phyloP scores from a whole-genome alignment of 1,140 invertebrate genomes.

The Nasonia vitripennis region DNA sequence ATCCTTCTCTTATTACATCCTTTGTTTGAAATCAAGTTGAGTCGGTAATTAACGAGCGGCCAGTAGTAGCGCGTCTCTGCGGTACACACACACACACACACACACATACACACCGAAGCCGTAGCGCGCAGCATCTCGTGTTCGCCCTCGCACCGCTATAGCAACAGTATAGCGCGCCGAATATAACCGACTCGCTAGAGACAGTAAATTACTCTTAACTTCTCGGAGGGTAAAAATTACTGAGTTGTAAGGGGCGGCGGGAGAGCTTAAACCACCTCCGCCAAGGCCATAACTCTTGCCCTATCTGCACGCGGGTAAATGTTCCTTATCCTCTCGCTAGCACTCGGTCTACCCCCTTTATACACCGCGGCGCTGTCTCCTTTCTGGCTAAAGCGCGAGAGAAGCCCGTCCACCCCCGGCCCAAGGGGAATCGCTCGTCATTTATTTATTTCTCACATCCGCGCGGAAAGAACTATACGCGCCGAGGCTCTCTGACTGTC shows the following conservation, averaged over 20 bases:
- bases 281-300: slow-evolving; percentile 69
- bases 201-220: slow-evolving; percentile 74
- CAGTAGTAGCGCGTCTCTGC: slow-evolving; percentile 12
- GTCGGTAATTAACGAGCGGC: slow-evolving; percentile 53
- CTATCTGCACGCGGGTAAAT: slow-evolving; percentile 65
- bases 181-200: slow-evolving; percentile 61
- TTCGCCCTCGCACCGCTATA: slow-evolving; percentile 29
- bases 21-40: slow-evolving; percentile 52
- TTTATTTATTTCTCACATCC: slow-evolving; percentile 69
- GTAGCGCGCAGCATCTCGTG: slow-evolving; percentile 21
- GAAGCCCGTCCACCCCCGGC: slow-evolving; percentile 60
- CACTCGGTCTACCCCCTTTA: neutral
- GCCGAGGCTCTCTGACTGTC: neutral
- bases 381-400: slow-evolving; percentile 12
- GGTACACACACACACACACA: neutral
- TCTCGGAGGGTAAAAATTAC: slow-evolving; percentile 73
- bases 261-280: slow-evolving; percentile 60
- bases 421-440: slow-evolving; percentile 67
- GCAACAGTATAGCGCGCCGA: slow-evolving; percentile 32
- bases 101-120: neutral
- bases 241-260: slow-evolving; percentile 65
- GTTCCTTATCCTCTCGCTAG: slow-evolving; percentile 42
- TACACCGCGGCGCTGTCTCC: neutral
- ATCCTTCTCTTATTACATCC: slow-evolving; percentile 35
- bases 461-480: neutral